Percentiles rank a stretch among this genome's conserved stretches.
Conservation (phyloP, 2,113 vertebrate species). For the Crotalus helleri region DNA sequence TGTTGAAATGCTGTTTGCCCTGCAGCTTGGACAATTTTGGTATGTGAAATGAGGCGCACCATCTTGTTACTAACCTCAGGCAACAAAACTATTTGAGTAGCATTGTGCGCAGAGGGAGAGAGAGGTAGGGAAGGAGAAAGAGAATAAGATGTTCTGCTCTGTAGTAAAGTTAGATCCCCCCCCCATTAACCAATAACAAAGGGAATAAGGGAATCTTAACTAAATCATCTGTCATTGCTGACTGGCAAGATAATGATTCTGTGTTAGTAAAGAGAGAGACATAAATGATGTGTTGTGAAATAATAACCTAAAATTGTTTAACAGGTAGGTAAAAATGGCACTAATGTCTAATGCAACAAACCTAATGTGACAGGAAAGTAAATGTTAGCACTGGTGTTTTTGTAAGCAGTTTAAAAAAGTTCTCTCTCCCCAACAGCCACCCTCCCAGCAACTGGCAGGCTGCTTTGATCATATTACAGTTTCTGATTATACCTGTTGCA, state of each 20-base stretch:
- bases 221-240: background rate
- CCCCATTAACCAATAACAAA: background rate
- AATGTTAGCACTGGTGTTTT: background rate
- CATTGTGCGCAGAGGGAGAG: background rate
- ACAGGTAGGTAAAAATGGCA: conserved; percentile 19
- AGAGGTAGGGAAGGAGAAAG: background rate
- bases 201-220: conserved; percentile 1
- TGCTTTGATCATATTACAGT: background rate
- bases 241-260: conserved; percentile 14
- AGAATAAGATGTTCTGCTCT: background rate
- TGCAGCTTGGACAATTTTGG: background rate
- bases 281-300: conserved; percentile 27
- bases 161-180: background rate
- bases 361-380: background rate
- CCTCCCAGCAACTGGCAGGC: background rate
- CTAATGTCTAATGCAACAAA: background rate
- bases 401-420: background rate
- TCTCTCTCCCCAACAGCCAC: too few species aligned
- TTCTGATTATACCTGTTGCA: background rate
- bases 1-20: background rate
- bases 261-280: background rate
- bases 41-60: background rate
- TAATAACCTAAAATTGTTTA: conserved; percentile 13
- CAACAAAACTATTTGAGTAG: background rate
- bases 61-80: background rate